A percentile compares a stretch with the other conserved stretches of the same genome.
These are phyloP conservation scores for Marmota monax DNA, from an alignment of 2,113 vertebrate species.

Conservation along the genomic window DNA sequence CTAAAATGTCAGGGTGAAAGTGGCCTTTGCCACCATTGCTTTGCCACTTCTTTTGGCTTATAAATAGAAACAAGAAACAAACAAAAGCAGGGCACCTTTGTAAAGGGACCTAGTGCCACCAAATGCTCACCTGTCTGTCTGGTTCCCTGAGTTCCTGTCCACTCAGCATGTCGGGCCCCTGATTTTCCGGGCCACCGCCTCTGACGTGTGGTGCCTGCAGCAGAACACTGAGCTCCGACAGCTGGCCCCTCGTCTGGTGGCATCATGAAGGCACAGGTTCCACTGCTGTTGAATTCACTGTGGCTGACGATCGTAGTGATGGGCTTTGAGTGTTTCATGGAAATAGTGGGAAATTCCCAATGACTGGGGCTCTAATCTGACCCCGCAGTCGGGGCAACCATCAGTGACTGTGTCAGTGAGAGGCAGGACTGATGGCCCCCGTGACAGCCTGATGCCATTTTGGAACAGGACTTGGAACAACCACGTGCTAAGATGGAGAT, in stretches of 20 bases:
- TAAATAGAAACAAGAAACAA: neutral
- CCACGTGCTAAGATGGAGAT: constrained; percentile 80
- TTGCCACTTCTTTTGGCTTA: neutral
- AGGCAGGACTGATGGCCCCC: constrained; percentile 86
- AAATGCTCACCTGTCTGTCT: neutral
- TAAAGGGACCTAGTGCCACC: neutral
- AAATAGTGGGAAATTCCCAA: constrained; percentile 87
- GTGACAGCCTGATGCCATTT: constrained; percentile 84
- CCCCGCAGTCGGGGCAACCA: constrained; percentile 87
- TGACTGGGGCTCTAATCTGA: constrained; percentile 88
- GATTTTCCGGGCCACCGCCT: neutral
- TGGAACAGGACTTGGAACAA: constrained; percentile 81
- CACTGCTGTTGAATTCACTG: constrained; percentile 85
- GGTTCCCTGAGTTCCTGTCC: neutral
- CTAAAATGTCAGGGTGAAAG: constrained; percentile 13
- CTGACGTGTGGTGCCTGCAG: neutral
- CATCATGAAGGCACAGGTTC: constrained; percentile 84
- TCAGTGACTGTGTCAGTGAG: constrained; percentile 88
- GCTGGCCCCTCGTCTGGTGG: constrained; percentile 83
- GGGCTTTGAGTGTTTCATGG: constrained; percentile 87
- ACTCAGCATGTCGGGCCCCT: neutral
- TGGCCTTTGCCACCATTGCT: neutral
- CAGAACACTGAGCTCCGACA: constrained; percentile 83
- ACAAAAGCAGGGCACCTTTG: neutral
- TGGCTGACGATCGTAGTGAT: constrained; percentile 87